Percentiles rank a stretch among this genome's conserved stretches.
Conservation (phyloP, 2,797 vertebrate species). For the Sebastes kiyomatsui region DNA sequence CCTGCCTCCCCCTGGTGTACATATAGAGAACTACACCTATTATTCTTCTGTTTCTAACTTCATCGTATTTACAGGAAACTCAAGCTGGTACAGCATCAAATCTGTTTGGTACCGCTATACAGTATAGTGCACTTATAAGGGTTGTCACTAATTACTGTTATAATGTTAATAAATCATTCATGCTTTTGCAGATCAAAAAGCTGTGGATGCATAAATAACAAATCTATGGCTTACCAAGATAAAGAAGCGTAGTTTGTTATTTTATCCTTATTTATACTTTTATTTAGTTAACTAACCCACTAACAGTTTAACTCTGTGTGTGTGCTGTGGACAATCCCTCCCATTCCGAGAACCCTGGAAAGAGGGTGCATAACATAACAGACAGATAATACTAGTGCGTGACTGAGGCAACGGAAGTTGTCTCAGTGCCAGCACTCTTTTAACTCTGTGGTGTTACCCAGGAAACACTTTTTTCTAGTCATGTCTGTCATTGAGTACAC, state of each 20-base stretch:
- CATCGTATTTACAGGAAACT: background rate
- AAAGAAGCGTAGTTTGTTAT: background rate
- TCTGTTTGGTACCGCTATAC: background rate
- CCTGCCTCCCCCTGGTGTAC: constrained; percentile 12
- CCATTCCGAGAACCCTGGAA: constrained; percentile 7
- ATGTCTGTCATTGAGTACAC: background rate
- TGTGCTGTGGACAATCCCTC: background rate
- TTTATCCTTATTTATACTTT: background rate
- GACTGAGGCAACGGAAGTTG: constrained; percentile 21
- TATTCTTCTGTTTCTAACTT: background rate
- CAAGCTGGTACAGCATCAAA: background rate
- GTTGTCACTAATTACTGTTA: background rate
- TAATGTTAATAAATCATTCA: background rate
- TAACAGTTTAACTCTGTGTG: background rate
- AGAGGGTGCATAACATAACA: constrained; percentile 9
- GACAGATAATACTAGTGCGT: constrained; percentile 19
- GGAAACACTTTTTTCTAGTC: constrained; percentile 36
- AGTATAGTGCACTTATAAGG: background rate
- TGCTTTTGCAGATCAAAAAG: background rate
- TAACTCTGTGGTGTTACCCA: constrained; percentile 10
- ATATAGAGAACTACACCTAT: constrained; percentile 5
- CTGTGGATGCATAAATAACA: background rate
- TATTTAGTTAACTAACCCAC: background rate
- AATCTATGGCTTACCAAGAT: background rate
- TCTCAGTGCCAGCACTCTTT: background rate